Percentiles rank a stretch among this genome's conserved stretches.
Conservation (phyloP, 2,113 vertebrate genomes). For the Crocuta crocuta region DNA sequence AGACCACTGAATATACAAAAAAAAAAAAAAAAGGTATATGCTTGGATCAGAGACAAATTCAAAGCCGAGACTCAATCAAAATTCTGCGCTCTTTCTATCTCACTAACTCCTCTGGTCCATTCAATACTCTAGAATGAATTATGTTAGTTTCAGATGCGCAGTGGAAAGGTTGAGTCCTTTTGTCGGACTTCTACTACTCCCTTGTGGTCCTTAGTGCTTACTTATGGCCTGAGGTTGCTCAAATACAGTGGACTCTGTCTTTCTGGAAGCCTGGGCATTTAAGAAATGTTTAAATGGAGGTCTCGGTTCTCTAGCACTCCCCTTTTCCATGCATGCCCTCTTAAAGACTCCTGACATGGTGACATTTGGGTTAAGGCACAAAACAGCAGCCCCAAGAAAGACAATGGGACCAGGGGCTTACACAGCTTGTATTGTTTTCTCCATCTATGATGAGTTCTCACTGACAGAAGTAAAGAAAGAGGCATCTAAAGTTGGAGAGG, state of each 20-base stretch:
- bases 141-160: neutral
- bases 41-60: conserved; percentile 18
- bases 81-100: neutral
- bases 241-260: neutral
- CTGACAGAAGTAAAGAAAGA: neutral
- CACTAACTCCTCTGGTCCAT: neutral
- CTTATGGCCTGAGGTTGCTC: neutral
- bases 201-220: neutral
- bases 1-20: neutral
- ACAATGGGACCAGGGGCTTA: neutral
- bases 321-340: neutral
- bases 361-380: neutral
- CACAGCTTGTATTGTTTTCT: neutral
- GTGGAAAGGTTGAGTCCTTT: neutral
- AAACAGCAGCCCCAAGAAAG: neutral
- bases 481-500: neutral
- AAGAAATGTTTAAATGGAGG: neutral
- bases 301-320: neutral
- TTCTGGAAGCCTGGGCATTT: neutral
- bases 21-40: no score
- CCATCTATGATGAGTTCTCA: neutral
- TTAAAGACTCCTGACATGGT: neutral
- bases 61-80: neutral
- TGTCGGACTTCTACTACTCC: neutral
- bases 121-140: neutral